These are phyloP conservation scores for Diplolepis rosae DNA, from an alignment of 2,888 invertebrate species.

Conservation along the genomic window DNA sequence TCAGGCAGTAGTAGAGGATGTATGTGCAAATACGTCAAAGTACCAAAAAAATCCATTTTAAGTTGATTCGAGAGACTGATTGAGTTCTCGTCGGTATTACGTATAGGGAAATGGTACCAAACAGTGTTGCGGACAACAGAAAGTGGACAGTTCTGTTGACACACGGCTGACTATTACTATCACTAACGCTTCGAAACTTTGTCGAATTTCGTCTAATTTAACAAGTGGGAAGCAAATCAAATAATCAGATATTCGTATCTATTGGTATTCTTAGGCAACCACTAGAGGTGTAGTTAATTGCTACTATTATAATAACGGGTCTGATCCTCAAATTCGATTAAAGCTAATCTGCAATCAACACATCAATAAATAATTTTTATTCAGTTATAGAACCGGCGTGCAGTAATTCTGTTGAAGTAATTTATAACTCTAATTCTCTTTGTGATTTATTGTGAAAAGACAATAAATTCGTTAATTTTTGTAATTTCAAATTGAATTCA, in stretches of 20 bases:
- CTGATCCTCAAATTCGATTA: constrained; percentile 54
- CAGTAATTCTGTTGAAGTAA: neutral
- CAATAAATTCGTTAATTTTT: too few species aligned
- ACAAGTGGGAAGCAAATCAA: constrained; percentile 66
- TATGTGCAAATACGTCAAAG: neutral
- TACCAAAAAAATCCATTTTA: neutral
- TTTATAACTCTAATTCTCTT: too few species aligned
- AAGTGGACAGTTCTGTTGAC: constrained; percentile 43
- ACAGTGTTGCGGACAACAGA: constrained; percentile 49
- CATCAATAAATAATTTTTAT: constrained; percentile 52
- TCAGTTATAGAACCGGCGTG: neutral
- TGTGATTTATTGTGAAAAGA: too few species aligned
- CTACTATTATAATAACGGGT: constrained; percentile 57
- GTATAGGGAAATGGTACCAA: constrained; percentile 46
- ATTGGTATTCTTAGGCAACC: constrained; percentile 38
- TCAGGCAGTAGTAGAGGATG: neutral
- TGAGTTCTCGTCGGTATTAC: neutral
- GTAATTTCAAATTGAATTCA: too few species aligned
- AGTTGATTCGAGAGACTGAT: neutral
- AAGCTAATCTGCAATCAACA: constrained; percentile 63
- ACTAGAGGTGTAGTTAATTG: constrained; percentile 42
- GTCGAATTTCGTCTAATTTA: constrained; percentile 70
- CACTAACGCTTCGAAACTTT: constrained; percentile 63
- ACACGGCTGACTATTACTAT: constrained; percentile 41
- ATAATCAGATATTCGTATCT: constrained; percentile 62